Evolutionary conservation across 2,797 vertebrate genomes (phyloP).

Genomic region (Sarcophilus harrisii): DNA sequence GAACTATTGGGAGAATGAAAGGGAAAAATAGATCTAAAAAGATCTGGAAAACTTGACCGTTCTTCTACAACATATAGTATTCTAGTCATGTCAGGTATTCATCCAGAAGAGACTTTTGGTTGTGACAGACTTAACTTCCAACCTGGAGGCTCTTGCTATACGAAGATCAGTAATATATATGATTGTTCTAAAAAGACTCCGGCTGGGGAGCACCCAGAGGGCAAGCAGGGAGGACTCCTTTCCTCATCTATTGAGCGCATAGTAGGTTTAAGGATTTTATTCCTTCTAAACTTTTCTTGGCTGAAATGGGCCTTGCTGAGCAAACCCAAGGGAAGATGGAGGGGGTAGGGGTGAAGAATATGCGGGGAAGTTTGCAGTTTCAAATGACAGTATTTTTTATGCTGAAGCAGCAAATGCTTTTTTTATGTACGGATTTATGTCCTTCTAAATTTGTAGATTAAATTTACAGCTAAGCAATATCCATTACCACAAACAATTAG

Average conservation of each 20-base stretch:
- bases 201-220: neutral
- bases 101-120: neutral
- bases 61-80: neutral
- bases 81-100: neutral
- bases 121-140: neutral
- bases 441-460: conserved; percentile 67
- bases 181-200: neutral
- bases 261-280: conserved; percentile 59
- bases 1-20: neutral
- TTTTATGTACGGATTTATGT: conserved; percentile 68
- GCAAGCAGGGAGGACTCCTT: neutral
- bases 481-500: conserved; percentile 54
- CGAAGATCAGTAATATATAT: neutral
- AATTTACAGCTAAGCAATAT: conserved; percentile 61
- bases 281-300: conserved; percentile 67
- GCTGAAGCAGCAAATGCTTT: conserved; percentile 72
- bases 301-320: conserved; percentile 69
- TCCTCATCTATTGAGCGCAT: conserved; percentile 17
- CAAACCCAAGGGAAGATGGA: conserved; percentile 42
- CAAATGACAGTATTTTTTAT: conserved; percentile 57
- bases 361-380: conserved; percentile 38
- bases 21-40: neutral
- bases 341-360: neutral
- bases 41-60: neutral
- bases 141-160: neutral